Conservation (phyloP, 2,113 vertebrate species). For the Collichthys lucidus region DNA sequence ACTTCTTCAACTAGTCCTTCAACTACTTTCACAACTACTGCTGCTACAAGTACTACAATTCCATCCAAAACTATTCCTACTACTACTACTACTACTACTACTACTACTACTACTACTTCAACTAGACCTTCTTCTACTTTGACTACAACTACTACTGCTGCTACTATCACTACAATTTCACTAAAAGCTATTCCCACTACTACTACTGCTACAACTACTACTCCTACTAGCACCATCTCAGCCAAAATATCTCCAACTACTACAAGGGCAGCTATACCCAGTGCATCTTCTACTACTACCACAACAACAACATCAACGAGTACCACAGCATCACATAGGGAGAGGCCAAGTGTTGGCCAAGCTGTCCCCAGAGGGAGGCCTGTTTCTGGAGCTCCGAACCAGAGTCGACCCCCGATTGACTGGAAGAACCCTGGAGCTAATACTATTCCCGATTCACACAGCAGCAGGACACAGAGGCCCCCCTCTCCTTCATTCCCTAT, state of each 20-base stretch:
- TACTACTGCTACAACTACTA: neutral
- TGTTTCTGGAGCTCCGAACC: constrained; percentile 54
- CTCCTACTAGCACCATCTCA: constrained; percentile 20
- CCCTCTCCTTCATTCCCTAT: constrained; percentile 50
- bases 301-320: constrained; percentile 35
- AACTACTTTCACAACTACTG: neutral
- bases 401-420: constrained; percentile 58
- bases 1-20: neutral
- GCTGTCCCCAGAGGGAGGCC: constrained; percentile 59
- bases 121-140: constrained; percentile 10
- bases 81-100: constrained; percentile 3
- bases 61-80: constrained; percentile 8
- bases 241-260: constrained; percentile 19
- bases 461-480: constrained; percentile 53
- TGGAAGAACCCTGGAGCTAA: constrained; percentile 83
- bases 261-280: constrained; percentile 1
- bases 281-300: constrained; percentile 11
- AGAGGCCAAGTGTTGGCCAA: constrained; percentile 21
- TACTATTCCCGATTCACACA: constrained; percentile 83
- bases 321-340: constrained; percentile 40
- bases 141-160: constrained; percentile 39
- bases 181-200: constrained; percentile 1
- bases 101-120: constrained; percentile 1
- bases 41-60: constrained; percentile 16
- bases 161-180: constrained; percentile 9